Evolutionary conservation across 1,140 invertebrate genomes (phyloP), one percentile per base, ranked within the genome.

Genomic region (Drosophila pectinifera): DNA sequence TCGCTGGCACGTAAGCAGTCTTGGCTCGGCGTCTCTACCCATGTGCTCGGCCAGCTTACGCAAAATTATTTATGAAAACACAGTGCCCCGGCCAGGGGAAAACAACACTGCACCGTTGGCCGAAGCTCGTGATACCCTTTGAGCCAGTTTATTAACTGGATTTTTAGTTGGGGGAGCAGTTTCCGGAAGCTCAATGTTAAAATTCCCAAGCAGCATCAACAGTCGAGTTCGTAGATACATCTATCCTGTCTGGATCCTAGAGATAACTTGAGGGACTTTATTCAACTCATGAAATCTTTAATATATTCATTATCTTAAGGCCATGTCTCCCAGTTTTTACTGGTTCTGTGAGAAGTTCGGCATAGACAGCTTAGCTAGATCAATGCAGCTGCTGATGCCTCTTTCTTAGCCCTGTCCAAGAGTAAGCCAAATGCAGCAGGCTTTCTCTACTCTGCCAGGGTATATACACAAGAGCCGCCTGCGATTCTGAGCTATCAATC

Each of bases 31-130:
- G 78, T 82, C 82, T 85, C 74, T 72, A 41, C 74, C 77, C 80
- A 79, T 84, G 80, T 84, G 80, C 58, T 83, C 73, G 73, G 57
- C 68, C 64, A 61, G 79, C 84, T 89, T 88, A 88, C 84, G 84
- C 84, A 88, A 89, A 88, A 89, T 89, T 90, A 88, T 88, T 88
- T 83, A 88, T 88, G 73, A 88, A 88, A 80, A 89, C 83, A 88
- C 74, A 69, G 62, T 22, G 31, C 18, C 36, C 53, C 80, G 39
- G 53, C 78, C 45, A 46, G 45, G 57, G 43, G 39, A 55, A 41
- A 73, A 45, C 39, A 63, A 58, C 51, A 53, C 26, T 39, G 10
- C 5, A 4, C 2, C n/a, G 13, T 2, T 41, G 6, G 20, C 13
- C 61, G 61, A 43, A 53, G n/a, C 16, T 36, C 2, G 10, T 18